Percentiles rank a stretch among this genome's conserved stretches.
These are phyloP conservation scores for Potorous gilbertii DNA, from an alignment of 2,797 vertebrate species.

Conservation along the genomic window DNA sequence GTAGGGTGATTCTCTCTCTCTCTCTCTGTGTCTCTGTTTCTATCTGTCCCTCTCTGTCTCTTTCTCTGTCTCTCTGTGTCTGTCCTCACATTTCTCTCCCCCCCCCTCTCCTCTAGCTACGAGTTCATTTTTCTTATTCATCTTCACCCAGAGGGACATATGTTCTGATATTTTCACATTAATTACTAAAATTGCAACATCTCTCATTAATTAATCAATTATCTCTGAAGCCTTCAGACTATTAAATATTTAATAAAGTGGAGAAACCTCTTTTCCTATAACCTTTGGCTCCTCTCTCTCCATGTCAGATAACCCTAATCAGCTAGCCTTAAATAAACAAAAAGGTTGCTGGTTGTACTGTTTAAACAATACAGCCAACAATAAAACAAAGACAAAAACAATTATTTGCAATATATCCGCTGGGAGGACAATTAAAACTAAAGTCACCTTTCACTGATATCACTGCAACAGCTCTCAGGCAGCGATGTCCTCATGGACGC, in stretches of 20 bases:
- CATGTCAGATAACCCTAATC: background rate
- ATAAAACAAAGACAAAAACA: background rate
- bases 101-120: too few species aligned
- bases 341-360: background rate
- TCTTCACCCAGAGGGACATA: background rate
- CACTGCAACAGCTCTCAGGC: too few species aligned
- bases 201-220: background rate
- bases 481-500: too few species aligned
- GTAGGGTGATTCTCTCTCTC: too few species aligned
- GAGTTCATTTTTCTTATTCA: background rate
- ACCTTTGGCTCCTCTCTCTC: background rate
- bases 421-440: background rate
- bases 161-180: background rate
- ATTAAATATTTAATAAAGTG: background rate
- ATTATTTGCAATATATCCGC: background rate
- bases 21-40: too few species aligned
- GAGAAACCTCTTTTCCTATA: background rate
- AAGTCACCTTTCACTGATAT: background rate
- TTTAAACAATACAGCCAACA: background rate
- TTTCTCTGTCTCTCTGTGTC: too few species aligned
- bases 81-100: too few species aligned
- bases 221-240: background rate
- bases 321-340: background rate
- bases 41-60: too few species aligned
- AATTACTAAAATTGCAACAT: background rate